These are phyloP conservation scores for Entomyzon cyanotis DNA, from an alignment of 2,113 vertebrate genomes.

Conservation along the genomic window DNA sequence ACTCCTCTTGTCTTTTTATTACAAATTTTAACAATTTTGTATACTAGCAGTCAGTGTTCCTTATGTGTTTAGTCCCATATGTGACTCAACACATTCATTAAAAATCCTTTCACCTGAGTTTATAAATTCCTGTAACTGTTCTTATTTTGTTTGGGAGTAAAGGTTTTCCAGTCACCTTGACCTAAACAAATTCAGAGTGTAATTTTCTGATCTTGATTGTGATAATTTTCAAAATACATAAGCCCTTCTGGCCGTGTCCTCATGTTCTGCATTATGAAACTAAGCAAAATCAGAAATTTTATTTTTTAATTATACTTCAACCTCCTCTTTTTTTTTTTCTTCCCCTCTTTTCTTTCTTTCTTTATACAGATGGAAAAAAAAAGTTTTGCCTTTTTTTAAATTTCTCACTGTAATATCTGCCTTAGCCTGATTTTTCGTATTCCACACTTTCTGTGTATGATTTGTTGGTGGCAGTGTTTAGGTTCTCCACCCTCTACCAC, in stretches of 20 bases:
- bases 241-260: not conserved
- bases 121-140: not conserved
- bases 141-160: not conserved
- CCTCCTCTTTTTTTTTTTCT: not conserved
- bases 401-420: not conserved
- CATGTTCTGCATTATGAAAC: not conserved
- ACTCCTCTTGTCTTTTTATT: not conserved
- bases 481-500: not conserved
- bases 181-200: not conserved
- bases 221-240: not conserved
- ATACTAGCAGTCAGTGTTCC: not conserved
- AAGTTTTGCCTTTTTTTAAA: accelerated
- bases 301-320: not conserved
- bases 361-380: not conserved
- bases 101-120: not conserved
- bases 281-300: not conserved
- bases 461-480: not conserved
- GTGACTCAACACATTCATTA: not conserved
- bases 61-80: not conserved
- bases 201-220: not conserved
- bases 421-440: not conserved
- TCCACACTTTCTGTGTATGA: not conserved
- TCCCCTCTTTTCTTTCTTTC: not conserved
- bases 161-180: not conserved
- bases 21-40: not conserved